phyloP scores from a whole-genome alignment of 23 tunicate genomes.

The Aplidium turbinatum region DNA sequence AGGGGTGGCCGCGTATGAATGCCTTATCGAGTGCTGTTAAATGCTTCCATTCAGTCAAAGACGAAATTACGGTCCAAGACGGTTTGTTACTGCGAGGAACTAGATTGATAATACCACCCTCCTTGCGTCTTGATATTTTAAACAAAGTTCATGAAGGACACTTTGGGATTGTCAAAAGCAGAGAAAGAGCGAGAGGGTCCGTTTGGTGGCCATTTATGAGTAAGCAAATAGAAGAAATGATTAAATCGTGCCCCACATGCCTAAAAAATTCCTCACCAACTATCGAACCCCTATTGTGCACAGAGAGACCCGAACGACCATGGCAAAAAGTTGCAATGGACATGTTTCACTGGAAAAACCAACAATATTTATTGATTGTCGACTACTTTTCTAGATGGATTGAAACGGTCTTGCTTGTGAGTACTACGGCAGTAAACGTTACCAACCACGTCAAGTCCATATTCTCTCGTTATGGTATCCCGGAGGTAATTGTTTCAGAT shows the following conservation, averaged over 20 bases:
- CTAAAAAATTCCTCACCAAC: background rate
- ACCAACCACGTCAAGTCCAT: conserved; percentile 21
- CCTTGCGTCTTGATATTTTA: too few species aligned
- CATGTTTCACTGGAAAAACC: conserved; percentile 11
- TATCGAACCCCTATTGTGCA: conserved; percentile 23
- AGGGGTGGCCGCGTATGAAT: conserved; percentile 37
- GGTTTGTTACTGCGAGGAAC: too few species aligned
- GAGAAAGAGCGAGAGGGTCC: background rate
- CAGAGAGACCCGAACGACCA: conserved; percentile 15
- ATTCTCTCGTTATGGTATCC: conserved; percentile 15
- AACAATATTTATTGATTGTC: conserved; percentile 21
- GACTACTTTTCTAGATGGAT: conserved; percentile 34
- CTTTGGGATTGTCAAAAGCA: too few species aligned
- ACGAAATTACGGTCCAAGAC: too few species aligned
- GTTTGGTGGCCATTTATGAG: conserved; percentile 33
- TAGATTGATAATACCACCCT: too few species aligned
- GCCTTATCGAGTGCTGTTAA: too few species aligned
- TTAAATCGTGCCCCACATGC: conserved; percentile 12
- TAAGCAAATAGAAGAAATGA: conserved; percentile 1
- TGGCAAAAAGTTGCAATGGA: conserved; percentile 32
- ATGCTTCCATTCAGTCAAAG: too few species aligned
- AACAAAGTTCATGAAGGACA: too few species aligned
- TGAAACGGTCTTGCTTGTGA: conserved; percentile 13
- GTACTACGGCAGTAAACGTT: conserved; percentile 20
- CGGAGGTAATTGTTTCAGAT: conserved; percentile 12